Percentiles rank a stretch among this genome's conserved stretches.
Evolutionary conservation across 2,113 vertebrate species (phyloP).

Genomic region (Opisthocomus hoazin): DNA sequence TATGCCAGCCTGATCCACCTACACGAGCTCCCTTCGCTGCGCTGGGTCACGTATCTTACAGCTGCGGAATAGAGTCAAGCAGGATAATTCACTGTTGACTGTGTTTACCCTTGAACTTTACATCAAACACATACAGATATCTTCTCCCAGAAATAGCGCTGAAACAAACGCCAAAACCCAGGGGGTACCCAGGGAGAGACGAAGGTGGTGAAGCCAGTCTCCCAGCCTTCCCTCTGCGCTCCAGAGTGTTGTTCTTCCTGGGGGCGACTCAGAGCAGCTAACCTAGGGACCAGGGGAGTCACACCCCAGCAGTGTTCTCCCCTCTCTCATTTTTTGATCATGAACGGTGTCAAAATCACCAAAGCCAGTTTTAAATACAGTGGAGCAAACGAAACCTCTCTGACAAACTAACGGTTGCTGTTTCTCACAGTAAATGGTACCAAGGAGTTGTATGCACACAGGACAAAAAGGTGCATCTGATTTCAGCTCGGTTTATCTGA

Average conservation of each 20-base stretch:
- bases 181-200: neutral
- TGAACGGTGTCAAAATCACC: neutral
- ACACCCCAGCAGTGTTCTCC: neutral
- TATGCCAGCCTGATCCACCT: neutral
- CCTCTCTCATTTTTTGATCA: neutral
- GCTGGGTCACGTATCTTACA: neutral
- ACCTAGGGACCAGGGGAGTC: neutral
- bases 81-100: neutral
- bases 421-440: neutral
- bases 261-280: neutral
- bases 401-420: neutral
- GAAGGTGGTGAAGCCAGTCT: neutral
- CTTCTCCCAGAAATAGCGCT: neutral
- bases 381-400: neutral
- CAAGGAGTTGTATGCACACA: neutral
- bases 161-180: neutral
- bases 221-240: neutral
- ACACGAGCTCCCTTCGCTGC: fast-evolving
- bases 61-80: neutral
- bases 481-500: neutral
- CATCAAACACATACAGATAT: neutral
- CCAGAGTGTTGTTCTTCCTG: neutral
- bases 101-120: neutral
- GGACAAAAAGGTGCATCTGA: neutral
- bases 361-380: neutral